These are phyloP conservation scores for Triops longicaudatus DNA, from an alignment of 1,140 invertebrate species.

Conservation along the genomic window DNA sequence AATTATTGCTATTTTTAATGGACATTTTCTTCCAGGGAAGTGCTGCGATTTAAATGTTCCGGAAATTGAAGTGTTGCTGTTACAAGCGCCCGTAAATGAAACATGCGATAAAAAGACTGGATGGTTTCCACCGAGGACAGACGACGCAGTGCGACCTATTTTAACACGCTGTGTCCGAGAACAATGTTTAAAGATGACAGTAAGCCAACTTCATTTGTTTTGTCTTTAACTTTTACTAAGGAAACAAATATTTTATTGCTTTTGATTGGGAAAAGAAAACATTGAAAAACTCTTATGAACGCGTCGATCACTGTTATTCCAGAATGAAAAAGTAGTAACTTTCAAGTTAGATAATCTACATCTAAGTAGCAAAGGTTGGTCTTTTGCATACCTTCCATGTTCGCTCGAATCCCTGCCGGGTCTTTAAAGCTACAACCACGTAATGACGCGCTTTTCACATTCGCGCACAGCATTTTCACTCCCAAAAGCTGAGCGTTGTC, in stretches of 20 bases:
- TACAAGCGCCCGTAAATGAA: conserved; percentile 50
- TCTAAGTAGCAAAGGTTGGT: background rate
- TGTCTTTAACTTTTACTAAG: background rate
- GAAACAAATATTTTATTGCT: background rate
- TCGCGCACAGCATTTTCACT: conserved; percentile 85
- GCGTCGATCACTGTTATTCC: too few species aligned
- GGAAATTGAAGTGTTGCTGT: conserved; percentile 71
- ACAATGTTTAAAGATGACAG: conserved; percentile 28
- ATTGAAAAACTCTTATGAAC: too few species aligned
- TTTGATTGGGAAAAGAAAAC: too few species aligned
- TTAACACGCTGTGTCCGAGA: conserved; percentile 52
- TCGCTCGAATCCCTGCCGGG: conserved; percentile 62
- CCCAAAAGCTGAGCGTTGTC: conserved; percentile 81
- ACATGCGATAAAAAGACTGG: conserved; percentile 62
- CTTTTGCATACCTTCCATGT: conserved; percentile 61
- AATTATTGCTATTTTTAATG: background rate
- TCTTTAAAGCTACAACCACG: conserved; percentile 50
- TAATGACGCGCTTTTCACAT: conserved; percentile 69
- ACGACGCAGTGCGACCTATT: conserved; percentile 56
- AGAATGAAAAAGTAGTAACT: too few species aligned
- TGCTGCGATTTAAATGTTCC: conserved; percentile 75
- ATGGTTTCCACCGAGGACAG: conserved; percentile 61
- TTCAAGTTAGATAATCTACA: too few species aligned
- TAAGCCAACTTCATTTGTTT: too few species aligned
- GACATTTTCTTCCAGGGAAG: conserved; percentile 43